Evolutionary conservation across 2,888 invertebrate species (phyloP).

Genomic region (Lochmaea capreae): DNA sequence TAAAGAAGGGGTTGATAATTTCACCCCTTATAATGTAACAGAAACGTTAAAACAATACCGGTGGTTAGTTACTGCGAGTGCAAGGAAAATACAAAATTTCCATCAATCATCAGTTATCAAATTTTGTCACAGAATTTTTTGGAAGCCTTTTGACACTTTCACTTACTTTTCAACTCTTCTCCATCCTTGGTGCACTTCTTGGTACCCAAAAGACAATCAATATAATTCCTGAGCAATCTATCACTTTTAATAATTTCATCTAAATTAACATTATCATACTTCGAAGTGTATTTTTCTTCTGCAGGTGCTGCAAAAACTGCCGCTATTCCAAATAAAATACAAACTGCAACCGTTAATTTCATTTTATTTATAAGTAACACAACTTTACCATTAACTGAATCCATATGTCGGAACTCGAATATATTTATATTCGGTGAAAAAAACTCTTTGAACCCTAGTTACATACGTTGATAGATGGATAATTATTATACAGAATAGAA

Average conservation of each 20-base stretch:
- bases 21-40: no score
- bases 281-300: constrained; percentile 69
- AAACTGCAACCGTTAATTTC: constrained; percentile 41
- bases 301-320: constrained; percentile 36
- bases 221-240: constrained; percentile 73
- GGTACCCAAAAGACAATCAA: constrained; percentile 73
- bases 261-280: constrained; percentile 77
- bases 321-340: constrained; percentile 27
- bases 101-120: no score
- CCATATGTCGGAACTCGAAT: neutral
- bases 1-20: no score
- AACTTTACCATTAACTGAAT: constrained; percentile 3
- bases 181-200: constrained; percentile 78
- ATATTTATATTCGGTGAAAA: constrained; percentile 11
- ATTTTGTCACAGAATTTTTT: no score
- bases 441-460: constrained; percentile 3
- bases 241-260: constrained; percentile 75
- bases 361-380: constrained; percentile 26
- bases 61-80: no score
- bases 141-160: neutral
- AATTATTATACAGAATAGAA: neutral
- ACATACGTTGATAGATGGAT: neutral
- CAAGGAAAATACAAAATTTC: no score
- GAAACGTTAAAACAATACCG: no score
- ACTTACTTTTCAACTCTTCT: constrained; percentile 77